Base-by-base conservation (phyloP, 1,140 invertebrate genomes). In the Caenorhabditis tropicalis region DNA sequence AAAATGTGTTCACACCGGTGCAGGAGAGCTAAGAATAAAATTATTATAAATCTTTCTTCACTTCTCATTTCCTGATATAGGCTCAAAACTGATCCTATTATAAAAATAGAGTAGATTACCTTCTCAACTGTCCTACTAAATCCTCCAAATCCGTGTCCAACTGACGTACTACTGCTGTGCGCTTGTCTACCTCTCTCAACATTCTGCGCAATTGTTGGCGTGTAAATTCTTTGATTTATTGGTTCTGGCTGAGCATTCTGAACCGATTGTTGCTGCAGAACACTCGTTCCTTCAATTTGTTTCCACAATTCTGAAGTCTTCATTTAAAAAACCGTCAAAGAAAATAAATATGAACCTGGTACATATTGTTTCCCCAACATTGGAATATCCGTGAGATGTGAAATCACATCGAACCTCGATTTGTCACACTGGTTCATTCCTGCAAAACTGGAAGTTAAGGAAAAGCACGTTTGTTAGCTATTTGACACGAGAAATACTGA, bases 331-430 rank as follows among this genome's bases (percentile, higher is more conserved):
- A 43, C 33, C 2, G 10, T 58, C 7, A 24, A 4, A 10, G 0
- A 2, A 12, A 24, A 24, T 19, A 3, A 43, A 21, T 19, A 0
- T 1, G 10, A 43, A 74, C 65, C 65, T 74, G 65, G 65, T 0
- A 74, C 65, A 74, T 74, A 74, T 43, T 74, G 65, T 74, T 74
- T 74, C 24, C 65, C 65, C 2, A 74, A 36, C 36, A 74, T 46
- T 74, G 65, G 65, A 74, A 74, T 74, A 24, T 74, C 65, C 4
- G 65, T 74, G n/a, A 74, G 65, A 24, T 74, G 65, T 7, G 36
- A 39, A 39, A 74, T 9, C 0, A 74, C 36, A 31, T 74, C 65
- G 29, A 46, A 74, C 12, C 65, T 39, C 3, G 36, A 9, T 24
- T 74, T 74, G n/a, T 74, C 65, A 29, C 27, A 74, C 10, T 46